A percentile compares a stretch with the other conserved stretches of the same genome.
Conservation (phyloP, 53 echinoderm and acorn worm genomes). For the Holothuria leucospilota region DNA sequence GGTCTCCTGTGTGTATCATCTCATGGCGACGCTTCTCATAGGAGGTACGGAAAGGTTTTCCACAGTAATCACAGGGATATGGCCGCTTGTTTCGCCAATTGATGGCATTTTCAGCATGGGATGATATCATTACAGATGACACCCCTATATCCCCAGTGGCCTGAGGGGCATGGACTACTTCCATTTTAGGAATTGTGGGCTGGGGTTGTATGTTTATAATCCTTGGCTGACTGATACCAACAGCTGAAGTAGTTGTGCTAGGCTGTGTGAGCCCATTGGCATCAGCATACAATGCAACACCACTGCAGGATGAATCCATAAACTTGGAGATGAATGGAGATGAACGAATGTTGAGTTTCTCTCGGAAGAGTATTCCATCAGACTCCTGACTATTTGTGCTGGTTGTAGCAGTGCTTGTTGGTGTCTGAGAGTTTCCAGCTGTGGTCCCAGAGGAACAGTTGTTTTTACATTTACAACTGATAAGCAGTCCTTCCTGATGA, state of each 20-base stretch:
- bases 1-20: conserved; percentile 45
- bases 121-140: not conserved
- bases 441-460: conserved; percentile 4
- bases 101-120: not conserved
- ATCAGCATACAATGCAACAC: conserved; percentile 43
- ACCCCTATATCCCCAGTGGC: not conserved
- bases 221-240: not conserved
- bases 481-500: conserved; percentile 44
- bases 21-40: conserved; percentile 52
- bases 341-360: conserved; percentile 38
- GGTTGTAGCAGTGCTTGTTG: not conserved
- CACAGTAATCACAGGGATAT: conserved; percentile 48
- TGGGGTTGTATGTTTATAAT: conserved; percentile 7
- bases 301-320: conserved; percentile 43
- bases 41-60: conserved; percentile 50
- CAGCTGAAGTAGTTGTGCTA: not conserved
- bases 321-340: conserved; percentile 39
- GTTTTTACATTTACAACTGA: conserved; percentile 42
- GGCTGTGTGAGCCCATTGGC: conserved; percentile 21
- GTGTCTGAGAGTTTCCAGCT: not conserved
- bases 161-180: not conserved
- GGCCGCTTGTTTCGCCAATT: conserved; percentile 44
- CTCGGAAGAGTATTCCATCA: conserved; percentile 7
- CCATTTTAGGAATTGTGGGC: not conserved
- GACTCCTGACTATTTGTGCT: not conserved